Base-by-base conservation (phyloP, 2,888 invertebrate species). In the Glaucopsyche alexis region DNA sequence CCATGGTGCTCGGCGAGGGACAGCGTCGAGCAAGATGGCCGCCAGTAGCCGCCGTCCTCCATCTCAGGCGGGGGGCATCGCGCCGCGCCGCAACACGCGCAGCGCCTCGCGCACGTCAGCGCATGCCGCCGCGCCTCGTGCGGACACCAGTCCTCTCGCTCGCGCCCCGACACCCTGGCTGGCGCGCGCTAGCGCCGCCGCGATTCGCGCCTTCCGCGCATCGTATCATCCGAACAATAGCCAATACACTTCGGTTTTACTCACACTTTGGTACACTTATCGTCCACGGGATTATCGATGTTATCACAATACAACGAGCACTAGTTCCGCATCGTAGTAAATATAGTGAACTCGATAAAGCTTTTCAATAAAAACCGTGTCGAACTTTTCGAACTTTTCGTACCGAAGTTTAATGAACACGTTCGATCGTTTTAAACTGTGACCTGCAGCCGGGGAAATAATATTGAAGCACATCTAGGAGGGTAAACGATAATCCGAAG, bases 21-120 rank as follows among this genome's bases (percentile, higher is more conserved):
- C 81, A 92, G 91, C 87, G 91, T 87, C 81, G 92, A 91, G 89
- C 92, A 92, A 81, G 91, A 91, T 80, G 91, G 91, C 84, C 92
- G 90, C 92, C 92, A 92, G 81, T 90, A 91, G 76, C 89, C 91
- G 80, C 91, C 91, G 85, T 92, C 92, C 87, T 91, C 92, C 92
- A 92, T 91, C 81, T 92, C 92, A 91, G 90, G 86, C 82, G 87
- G 86, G 76, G 89, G 86, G 86, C 92, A 92, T 92, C 91, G 91
- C 90, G 91, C 90, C 85, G 91, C 92, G 88, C 92, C 92, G 81
- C 92, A 92, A 87, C 91, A 91, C 84, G 90, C 91, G 91, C 92
- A 91, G 87, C 92, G 92, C 89, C 91, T 85, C 79, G 86, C 85
- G 85, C 92, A 93, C 90, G 92, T 92, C 92, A 91, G 87, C 88